Percentiles rank a stretch among this genome's conserved stretches.
Evolutionary conservation across 2,888 invertebrate genomes (phyloP).

Genomic region (Lacanobia oleracea): DNA sequence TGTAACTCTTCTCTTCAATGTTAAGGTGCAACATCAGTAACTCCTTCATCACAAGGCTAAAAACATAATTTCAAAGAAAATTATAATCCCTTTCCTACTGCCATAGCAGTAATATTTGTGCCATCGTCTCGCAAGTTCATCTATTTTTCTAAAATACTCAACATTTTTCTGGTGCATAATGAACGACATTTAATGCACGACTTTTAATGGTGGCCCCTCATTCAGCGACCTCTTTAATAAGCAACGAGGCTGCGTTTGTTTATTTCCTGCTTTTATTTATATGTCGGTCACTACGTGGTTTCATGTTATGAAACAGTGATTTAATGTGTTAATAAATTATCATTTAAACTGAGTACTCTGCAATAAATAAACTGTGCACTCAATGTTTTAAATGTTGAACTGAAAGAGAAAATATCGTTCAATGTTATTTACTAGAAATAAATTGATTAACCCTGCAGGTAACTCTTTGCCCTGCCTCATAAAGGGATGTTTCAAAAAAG

Average conservation of each 20-base stretch:
- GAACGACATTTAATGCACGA: constrained; percentile 69
- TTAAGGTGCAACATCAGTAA: not conserved
- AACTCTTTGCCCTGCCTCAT: constrained; percentile 30
- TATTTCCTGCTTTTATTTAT: constrained; percentile 61
- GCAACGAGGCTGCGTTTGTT: constrained; percentile 60
- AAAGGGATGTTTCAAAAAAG: constrained; percentile 52
- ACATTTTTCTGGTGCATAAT: constrained; percentile 70
- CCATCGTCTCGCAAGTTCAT: constrained; percentile 60
- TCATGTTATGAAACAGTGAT: constrained; percentile 36
- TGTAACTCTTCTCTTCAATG: not conserved
- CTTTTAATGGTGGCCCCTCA: constrained; percentile 71
- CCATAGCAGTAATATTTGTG: not conserved
- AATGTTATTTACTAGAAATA: constrained; percentile 9
- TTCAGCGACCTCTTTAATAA: constrained; percentile 70
- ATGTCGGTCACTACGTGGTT: constrained; percentile 46
- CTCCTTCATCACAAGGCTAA: not conserved
- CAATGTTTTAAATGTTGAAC: not conserved
- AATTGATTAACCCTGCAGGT: constrained; percentile 34
- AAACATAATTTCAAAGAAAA: not conserved
- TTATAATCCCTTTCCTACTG: not conserved
- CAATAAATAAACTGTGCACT: not conserved
- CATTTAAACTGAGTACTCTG: constrained; percentile 10
- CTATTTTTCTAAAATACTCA: constrained; percentile 65
- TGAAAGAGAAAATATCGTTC: not conserved
- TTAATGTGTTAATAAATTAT: constrained; percentile 27